Percentiles rank a stretch among this genome's conserved stretches.
Conservation (phyloP, 2,797 vertebrate genomes). For the Muscicapa comitata region DNA sequence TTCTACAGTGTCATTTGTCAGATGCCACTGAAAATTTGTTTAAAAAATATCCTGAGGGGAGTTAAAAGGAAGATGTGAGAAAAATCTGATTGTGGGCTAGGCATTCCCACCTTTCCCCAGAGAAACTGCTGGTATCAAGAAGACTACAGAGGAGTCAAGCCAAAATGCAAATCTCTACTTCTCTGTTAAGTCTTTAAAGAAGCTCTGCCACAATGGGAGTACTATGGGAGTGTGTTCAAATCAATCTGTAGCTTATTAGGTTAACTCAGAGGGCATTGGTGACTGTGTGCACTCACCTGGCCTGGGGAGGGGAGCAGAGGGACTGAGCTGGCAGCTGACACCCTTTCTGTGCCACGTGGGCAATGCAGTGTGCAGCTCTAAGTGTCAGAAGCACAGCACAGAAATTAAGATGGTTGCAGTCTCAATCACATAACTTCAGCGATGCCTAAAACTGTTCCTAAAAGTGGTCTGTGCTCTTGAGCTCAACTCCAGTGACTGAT, state of each 20-base stretch:
- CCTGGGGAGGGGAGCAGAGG: not conserved
- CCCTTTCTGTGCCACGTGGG: not conserved
- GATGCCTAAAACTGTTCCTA: not conserved
- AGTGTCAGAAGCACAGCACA: fast-evolving
- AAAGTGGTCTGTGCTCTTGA: not conserved
- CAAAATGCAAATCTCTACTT: not conserved
- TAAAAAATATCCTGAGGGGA: not conserved
- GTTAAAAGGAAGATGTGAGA: not conserved
- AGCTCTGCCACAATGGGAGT: not conserved
- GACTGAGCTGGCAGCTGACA: not conserved
- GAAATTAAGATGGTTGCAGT: not conserved
- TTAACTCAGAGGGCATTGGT: not conserved
- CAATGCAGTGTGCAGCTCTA: fast-evolving
- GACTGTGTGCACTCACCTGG: not conserved
- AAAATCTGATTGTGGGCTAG: not conserved
- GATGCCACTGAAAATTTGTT: not conserved
- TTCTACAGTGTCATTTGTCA: not conserved
- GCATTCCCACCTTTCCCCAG: not conserved
- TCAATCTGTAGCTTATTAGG: not conserved
- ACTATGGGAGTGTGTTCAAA: not conserved
- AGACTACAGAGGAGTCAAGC: not conserved
- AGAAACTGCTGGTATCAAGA: not conserved
- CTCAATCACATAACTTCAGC: not conserved
- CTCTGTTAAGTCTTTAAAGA: not conserved
- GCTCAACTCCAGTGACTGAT: not conserved